Percentiles rank a stretch among this genome's conserved stretches.
Conservation (phyloP, 2,113 vertebrate species). For the Mormyrus lacerda region DNA sequence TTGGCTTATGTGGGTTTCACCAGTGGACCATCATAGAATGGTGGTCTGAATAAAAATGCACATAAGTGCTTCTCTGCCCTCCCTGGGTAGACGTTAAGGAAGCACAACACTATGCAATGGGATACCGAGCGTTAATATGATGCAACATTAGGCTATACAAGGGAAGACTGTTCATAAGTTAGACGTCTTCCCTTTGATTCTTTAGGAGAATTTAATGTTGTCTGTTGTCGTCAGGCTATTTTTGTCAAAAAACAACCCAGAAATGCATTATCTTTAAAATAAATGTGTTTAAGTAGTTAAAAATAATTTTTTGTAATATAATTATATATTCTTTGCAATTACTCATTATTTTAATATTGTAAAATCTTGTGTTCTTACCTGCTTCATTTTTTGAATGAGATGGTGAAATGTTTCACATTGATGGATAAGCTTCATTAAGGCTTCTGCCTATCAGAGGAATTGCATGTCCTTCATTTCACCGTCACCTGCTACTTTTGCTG, state of each 20-base stretch:
- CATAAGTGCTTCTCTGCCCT: background rate
- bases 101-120: background rate
- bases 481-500: background rate
- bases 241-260: background rate
- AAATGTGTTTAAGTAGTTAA: background rate
- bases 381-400: background rate
- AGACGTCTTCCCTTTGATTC: background rate
- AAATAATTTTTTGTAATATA: background rate
- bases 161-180: background rate
- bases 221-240: background rate
- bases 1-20: background rate
- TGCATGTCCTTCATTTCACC: background rate
- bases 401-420: background rate
- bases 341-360: background rate
- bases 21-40: background rate
- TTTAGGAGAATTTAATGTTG: background rate
- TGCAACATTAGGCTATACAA: background rate
- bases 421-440: background rate
- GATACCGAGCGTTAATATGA: background rate
- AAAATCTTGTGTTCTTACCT: background rate
- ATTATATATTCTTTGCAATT: background rate
- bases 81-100: background rate
- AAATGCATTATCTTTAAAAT: background rate
- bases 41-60: background rate
- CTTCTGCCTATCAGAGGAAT: background rate